Base-by-base conservation (phyloP, 2,113 vertebrate species). In the Apteryx owenii region DNA sequence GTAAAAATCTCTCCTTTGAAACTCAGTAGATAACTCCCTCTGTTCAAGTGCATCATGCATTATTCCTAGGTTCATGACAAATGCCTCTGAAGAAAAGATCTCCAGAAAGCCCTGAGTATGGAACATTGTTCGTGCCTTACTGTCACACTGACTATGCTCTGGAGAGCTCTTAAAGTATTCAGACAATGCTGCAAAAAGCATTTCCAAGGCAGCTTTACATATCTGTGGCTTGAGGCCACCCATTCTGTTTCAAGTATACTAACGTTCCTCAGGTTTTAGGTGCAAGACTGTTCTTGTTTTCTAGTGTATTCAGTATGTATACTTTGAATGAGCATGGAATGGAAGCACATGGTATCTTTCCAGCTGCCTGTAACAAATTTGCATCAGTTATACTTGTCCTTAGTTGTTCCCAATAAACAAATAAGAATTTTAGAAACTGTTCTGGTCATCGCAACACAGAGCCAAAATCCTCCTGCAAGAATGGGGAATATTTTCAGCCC, bases 281-380 rank as follows among this genome's bases (percentile, higher is more conserved):
- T 28, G 16, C 69, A 44, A 50, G 38, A 12, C 7, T 3, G 11
- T 40, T n/a, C 77, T 62, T 3, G 1, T 56, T 80, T 90, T 17
- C 28, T 11, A 3, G 11, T 18, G 31, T 7, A 3, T 50, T 66
- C 7, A 1, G 31, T 26, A 23, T 0, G 0, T 11, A 33, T 0
- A 38, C 69, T 23, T 31, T 72, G 14, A 50, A 26, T 6, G 66
- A 40, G 65, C 23, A 8, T 26, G 12, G 75, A 72, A 19, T 1
- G 11, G 56, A 36, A 20, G 23, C 56, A 48, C 7, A 0, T 0
- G 10, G 33, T 9, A 25, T 48, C 3, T 2, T 7, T 28, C 23
- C 44, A 33, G 28, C 23, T 12, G 36, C 68, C 53, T 3, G 29
- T 1, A 42, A 36, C 31, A 69, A 31, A 36, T 11, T 53, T 28